Percentiles rank a stretch among this genome's conserved stretches.
Evolutionary conservation across 2,888 invertebrate species (phyloP).

Genomic region (Drosophila hamatofila): DNA sequence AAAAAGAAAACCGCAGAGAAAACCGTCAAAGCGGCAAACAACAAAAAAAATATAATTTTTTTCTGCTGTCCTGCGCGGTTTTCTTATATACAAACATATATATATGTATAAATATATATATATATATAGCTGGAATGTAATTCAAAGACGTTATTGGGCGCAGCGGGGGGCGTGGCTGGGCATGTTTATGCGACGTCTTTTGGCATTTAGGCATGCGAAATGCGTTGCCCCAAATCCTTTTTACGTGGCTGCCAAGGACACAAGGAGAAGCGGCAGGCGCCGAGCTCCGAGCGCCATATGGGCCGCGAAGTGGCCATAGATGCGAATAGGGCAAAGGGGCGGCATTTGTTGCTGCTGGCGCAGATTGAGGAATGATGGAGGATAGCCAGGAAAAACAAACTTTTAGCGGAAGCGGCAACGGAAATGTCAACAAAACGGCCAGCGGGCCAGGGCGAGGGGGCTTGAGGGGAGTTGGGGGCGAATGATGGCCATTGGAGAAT

Average conservation of each 20-base stretch:
- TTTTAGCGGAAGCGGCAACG: constrained; percentile 66
- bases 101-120: constrained; percentile 1
- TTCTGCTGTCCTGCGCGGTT: constrained; percentile 70
- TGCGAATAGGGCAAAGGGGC: constrained; percentile 5
- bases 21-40: constrained; percentile 56
- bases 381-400: constrained; percentile 60
- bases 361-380: constrained; percentile 34
- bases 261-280: constrained; percentile 27
- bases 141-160: constrained; percentile 65
- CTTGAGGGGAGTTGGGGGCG: constrained; percentile 11
- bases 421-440: constrained; percentile 78
- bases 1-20: constrained; percentile 53
- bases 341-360: constrained; percentile 10
- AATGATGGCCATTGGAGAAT: not conserved
- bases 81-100: constrained; percentile 36
- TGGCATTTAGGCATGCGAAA: constrained; percentile 81
- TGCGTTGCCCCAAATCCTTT: constrained; percentile 77
- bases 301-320: constrained; percentile 41
- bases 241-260: constrained; percentile 74
- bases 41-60: constrained; percentile 23
- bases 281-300: constrained; percentile 42
- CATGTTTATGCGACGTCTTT: constrained; percentile 79
- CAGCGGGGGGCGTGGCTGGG: constrained; percentile 57
- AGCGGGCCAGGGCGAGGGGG: constrained; percentile 13
- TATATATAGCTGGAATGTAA: constrained; percentile 55